Conservation (phyloP, 2,888 invertebrate genomes). For the Alloscopus bannaensis region DNA sequence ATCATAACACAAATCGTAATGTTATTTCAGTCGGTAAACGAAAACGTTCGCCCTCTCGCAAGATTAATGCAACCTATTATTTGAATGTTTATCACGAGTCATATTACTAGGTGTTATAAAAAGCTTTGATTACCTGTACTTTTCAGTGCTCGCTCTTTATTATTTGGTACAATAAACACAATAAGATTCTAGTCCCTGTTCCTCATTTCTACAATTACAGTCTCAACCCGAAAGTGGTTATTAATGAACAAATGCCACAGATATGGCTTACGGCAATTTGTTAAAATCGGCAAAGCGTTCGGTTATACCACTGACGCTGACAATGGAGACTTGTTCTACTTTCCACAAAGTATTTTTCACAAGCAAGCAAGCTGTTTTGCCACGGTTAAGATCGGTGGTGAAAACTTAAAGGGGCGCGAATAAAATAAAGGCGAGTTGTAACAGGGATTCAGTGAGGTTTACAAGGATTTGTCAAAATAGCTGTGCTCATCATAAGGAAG, state of each 20-base stretch:
- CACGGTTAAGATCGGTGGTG: constrained; percentile 43
- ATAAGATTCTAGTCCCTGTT: not conserved
- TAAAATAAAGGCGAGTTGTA: constrained; percentile 29
- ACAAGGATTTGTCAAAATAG: constrained; percentile 27
- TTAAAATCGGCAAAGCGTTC: too few relatives aligned
- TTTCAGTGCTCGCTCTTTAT: not conserved
- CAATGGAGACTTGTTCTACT: constrained; percentile 43
- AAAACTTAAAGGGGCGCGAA: constrained; percentile 39
- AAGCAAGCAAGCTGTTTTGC: constrained; percentile 31
- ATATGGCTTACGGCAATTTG: not conserved
- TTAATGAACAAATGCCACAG: not conserved
- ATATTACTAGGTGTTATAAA: too few relatives aligned
- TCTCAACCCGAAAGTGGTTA: constrained; percentile 9
- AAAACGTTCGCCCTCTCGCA: too few relatives aligned
- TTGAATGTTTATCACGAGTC: too few relatives aligned
- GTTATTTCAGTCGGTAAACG: too few relatives aligned
- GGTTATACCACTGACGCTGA: too few relatives aligned
- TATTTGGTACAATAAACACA: constrained; percentile 12
- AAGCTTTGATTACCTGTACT: not conserved
- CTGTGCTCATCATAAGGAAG: constrained; percentile 33
- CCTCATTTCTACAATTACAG: not conserved
- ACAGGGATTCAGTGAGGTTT: constrained; percentile 21
- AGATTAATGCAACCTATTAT: too few relatives aligned
- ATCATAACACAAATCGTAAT: too few relatives aligned
- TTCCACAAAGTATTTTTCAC: constrained; percentile 22